Conservation (phyloP, 2,113 vertebrate genomes). For the Barnardius zonarius region DNA sequence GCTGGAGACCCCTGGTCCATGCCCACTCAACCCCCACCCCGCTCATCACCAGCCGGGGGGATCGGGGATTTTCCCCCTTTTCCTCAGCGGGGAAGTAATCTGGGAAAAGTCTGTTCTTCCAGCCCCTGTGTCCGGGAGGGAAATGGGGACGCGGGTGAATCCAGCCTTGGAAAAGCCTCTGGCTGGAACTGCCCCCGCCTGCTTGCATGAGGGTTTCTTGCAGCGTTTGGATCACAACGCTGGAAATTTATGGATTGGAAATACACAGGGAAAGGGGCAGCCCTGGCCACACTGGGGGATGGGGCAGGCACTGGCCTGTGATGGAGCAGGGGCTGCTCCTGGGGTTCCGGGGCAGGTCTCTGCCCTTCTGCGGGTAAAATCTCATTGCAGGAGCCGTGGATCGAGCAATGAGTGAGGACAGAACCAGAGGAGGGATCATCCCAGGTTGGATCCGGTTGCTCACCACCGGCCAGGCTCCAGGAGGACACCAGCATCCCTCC, state of each 20-base stretch:
- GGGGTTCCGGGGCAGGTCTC: fast-evolving
- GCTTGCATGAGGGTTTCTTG: not conserved
- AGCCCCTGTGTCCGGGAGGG: not conserved
- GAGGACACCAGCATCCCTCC: not conserved
- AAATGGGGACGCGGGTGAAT: not conserved
- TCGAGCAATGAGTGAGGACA: fast-evolving
- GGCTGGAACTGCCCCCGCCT: not conserved
- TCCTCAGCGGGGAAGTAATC: not conserved
- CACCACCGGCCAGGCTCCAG: fast-evolving
- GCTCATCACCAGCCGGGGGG: fast-evolving
- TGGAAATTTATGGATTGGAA: not conserved
- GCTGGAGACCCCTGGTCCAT: not conserved
- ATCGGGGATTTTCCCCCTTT: not conserved
- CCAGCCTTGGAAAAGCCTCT: not conserved
- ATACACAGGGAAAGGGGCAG: not conserved
- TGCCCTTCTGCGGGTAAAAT: not conserved
- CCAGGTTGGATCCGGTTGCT: fast-evolving
- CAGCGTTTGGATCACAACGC: not conserved
- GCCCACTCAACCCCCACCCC: fast-evolving
- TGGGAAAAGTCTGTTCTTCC: not conserved
- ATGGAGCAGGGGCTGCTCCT: not conserved
- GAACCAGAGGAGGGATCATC: not conserved
- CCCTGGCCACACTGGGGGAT: fast-evolving
- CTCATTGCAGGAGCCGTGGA: fast-evolving
- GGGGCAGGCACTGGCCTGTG: not conserved